phyloP scores from a whole-genome alignment of 1,140 invertebrate species.

The Holcopasites calliopsidis region DNA sequence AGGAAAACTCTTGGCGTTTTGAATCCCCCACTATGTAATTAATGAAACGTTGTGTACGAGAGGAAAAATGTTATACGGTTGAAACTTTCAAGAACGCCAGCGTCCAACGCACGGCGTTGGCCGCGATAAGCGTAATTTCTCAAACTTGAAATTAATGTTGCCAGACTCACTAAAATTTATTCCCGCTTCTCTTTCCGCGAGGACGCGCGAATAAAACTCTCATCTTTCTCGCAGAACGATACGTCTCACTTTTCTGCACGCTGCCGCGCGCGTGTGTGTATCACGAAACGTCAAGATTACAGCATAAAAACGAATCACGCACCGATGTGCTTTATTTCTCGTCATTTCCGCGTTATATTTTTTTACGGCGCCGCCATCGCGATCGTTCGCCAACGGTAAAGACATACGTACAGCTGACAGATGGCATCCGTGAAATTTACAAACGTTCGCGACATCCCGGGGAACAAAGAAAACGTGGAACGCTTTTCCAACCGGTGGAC shows the following conservation, averaged over 20 bases:
- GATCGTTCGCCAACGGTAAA: constrained; percentile 5
- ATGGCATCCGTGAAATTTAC: constrained; percentile 43
- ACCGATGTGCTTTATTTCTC: constrained; percentile 33
- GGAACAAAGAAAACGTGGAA: neutral
- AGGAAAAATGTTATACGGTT: no score
- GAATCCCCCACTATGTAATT: neutral
- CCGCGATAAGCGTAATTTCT: neutral
- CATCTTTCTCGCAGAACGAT: constrained; percentile 26
- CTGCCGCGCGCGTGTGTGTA: constrained; percentile 16
- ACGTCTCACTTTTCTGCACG: constrained; percentile 3
- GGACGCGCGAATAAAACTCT: constrained; percentile 34
- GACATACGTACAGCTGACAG: neutral
- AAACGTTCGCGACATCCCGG: constrained; percentile 6
- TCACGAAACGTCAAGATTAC: constrained; percentile 45
- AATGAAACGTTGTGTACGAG: neutral
- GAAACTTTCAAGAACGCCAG: no score
- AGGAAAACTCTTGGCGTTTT: neutral
- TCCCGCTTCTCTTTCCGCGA: neutral
- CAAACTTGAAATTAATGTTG: constrained; percentile 16
- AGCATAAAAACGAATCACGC: constrained; percentile 43
- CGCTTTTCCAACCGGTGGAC: constrained; percentile 30
- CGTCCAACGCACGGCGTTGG: neutral
- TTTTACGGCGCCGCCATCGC: constrained; percentile 14
- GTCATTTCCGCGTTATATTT: constrained; percentile 48
- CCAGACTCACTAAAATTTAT: constrained; percentile 4